Conservation (phyloP, 1,140 invertebrate genomes). For the Neelides sp. region DNA sequence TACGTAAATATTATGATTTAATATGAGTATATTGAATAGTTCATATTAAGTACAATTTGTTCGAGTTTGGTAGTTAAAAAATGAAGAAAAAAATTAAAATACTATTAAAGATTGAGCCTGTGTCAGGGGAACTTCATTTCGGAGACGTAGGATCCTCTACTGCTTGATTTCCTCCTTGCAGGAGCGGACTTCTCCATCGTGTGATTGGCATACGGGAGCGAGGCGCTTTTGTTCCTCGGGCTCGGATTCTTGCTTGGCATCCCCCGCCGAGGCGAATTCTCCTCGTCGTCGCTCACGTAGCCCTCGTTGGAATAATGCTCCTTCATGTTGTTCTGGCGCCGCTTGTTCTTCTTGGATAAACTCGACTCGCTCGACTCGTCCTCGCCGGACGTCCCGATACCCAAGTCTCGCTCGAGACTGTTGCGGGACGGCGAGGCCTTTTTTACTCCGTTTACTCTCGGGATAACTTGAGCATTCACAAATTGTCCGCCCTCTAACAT, state of each 20-base stretch:
- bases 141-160: conserved; percentile 18
- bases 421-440: conserved; percentile 26
- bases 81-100: not conserved
- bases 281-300: conserved; percentile 34
- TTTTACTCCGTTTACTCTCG: conserved; percentile 20
- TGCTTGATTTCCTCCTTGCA: conserved; percentile 9
- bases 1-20: no score
- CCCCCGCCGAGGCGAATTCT: not conserved
- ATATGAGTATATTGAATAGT: no score
- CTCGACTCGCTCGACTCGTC: conserved; percentile 57
- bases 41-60: no score
- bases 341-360: conserved; percentile 48
- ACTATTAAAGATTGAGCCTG: not conserved
- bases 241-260: not conserved
- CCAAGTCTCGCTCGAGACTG: conserved; percentile 61
- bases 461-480: conserved; percentile 18
- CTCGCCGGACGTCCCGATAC: conserved; percentile 65
- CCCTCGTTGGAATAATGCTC: conserved; percentile 35
- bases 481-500: conserved; percentile 25
- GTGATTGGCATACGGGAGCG: not conserved
- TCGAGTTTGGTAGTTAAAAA: no score
- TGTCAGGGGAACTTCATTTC: conserved; percentile 27
- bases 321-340: conserved; percentile 31
- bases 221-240: conserved; percentile 6
- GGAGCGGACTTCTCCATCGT: conserved; percentile 1